These are phyloP conservation scores for Zaprionus lineosus DNA, from an alignment of 2,888 invertebrate species.

Conservation along the genomic window DNA sequence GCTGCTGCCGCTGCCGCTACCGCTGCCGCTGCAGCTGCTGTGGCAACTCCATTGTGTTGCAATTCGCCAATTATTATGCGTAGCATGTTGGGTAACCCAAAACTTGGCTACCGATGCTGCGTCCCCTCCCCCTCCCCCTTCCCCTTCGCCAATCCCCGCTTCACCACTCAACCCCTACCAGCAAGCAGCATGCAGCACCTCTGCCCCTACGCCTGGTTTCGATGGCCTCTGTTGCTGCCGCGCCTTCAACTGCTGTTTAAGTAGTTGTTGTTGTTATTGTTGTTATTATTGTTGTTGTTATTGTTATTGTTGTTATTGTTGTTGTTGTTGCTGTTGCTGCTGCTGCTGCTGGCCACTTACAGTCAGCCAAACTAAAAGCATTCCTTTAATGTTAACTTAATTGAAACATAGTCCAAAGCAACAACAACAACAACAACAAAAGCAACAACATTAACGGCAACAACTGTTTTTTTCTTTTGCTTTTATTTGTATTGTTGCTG, in stretches of 20 bases:
- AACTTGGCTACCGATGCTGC: constrained; percentile 26
- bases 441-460: constrained; percentile 10
- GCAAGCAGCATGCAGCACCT: too few species aligned
- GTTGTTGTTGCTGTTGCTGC: constrained; percentile 14
- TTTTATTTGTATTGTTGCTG: background rate
- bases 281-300: too few species aligned
- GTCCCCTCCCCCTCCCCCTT: too few species aligned
- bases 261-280: too few species aligned
- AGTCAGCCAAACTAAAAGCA: constrained; percentile 61
- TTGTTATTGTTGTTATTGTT: background rate
- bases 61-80: constrained; percentile 71
- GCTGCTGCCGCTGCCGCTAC: constrained; percentile 6
- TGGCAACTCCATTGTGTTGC: constrained; percentile 51
- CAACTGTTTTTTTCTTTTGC: constrained; percentile 28
- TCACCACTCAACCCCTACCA: too few species aligned
- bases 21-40: constrained; percentile 9
- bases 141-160: too few species aligned
- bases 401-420: constrained; percentile 60
- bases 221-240: too few species aligned
- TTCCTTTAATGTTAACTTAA: constrained; percentile 74
- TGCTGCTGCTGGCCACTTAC: constrained; percentile 47
- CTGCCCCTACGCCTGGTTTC: too few species aligned
- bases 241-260: too few species aligned
- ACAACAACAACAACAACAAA: constrained; percentile 1
- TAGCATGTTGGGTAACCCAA: constrained; percentile 66